Evolutionary conservation across 2,888 invertebrate species (phyloP), one percentile per base, ranked within the genome.

Genomic region (Orthonychiurus folsomi): DNA sequence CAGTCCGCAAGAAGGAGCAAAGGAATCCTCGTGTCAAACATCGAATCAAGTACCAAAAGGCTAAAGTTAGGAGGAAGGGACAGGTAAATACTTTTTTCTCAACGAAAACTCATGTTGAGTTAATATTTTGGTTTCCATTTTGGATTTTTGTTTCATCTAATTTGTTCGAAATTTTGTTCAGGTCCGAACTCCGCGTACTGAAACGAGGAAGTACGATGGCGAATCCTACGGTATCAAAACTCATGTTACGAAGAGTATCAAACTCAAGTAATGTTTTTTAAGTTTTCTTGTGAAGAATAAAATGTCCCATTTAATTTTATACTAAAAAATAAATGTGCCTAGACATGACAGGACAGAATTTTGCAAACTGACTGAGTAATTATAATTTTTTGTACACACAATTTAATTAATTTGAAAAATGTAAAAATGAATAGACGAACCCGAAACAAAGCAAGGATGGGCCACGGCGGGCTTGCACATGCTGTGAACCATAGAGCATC

Each of bases 1-100:
- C 94, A 0, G 83, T 87, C 71, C 85, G 93, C 68, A 94, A 91
- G 79, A 95, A 93, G 77, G 93, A 93, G 75, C 84, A 86, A 73
- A 84, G 93, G 66, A 96, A 97, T 82, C 96, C 96, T 0, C 84
- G 97, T 74, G 94, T 97, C 3, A 95, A 94, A 77, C 89, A 96
- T 77, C 86, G 90, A 73, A 86, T 87, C 72, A 95, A 95, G 77
- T 97, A 86, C 78, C 84, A 88, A 66, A 94, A 93, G 78, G 96
- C 96, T 1, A 84, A 89, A 73, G 89, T 94, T 69, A 85, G 93
- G 63, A 86, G 95, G 77, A 93, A 89, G 80, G 95, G 96, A 75
- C 93, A 94, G 74, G 87, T 94, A 77, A 75, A 76, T n/a, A n/a
- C n/a, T n/a, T n/a, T n/a, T n/a, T 74, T 61, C 47, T 62, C 48